Conservation (phyloP, 2,888 invertebrate genomes). For the Cacoxenus indagator region DNA sequence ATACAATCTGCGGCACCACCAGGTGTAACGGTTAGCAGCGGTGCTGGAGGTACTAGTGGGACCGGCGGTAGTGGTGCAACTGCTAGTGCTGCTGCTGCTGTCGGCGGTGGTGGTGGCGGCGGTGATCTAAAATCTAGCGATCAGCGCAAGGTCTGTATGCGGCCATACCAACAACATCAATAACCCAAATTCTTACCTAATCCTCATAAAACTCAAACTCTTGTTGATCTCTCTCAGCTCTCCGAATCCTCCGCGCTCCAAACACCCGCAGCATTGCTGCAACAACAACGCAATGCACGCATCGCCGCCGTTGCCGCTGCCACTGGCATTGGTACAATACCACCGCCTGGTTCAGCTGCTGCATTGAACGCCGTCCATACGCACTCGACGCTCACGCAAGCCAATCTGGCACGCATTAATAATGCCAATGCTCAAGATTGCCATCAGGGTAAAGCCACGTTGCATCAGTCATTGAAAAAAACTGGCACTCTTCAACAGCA, state of each 20-base stretch:
- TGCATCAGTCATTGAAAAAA: slow-evolving; percentile 66
- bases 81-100: not conserved
- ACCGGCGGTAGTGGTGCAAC: too few species aligned
- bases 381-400: slow-evolving; percentile 63
- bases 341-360: slow-evolving; percentile 53
- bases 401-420: slow-evolving; percentile 66
- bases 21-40: not conserved
- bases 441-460: slow-evolving; percentile 65
- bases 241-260: slow-evolving; percentile 57
- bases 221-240: slow-evolving; percentile 40
- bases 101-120: not conserved
- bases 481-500: slow-evolving; percentile 48
- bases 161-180: slow-evolving; percentile 43
- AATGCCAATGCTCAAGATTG: slow-evolving; percentile 68
- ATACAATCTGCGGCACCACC: slow-evolving; percentile 59
- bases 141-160: slow-evolving; percentile 65
- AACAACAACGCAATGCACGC: slow-evolving; percentile 47
- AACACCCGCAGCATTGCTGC: slow-evolving; percentile 37
- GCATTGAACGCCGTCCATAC: slow-evolving; percentile 44
- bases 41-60: not conserved
- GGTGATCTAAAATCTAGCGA: slow-evolving; percentile 23
- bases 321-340: slow-evolving; percentile 56
- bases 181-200: not conserved
- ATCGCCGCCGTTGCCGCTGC: too few species aligned
- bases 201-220: not conserved